These are phyloP conservation scores for Carabus problematicus DNA, from an alignment of 2,888 invertebrate genomes.

Conservation along the genomic window DNA sequence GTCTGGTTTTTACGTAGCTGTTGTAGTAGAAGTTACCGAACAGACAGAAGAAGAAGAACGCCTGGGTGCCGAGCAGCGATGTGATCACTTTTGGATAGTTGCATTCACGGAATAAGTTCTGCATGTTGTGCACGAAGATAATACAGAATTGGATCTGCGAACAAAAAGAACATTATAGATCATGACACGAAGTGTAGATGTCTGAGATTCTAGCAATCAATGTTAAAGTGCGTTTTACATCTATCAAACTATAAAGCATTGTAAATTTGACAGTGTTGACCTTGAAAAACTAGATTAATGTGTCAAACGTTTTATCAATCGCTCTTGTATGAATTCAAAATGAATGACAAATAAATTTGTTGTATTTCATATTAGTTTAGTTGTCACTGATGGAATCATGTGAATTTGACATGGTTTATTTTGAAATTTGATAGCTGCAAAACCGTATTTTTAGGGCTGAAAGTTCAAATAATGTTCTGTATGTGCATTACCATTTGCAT, in stretches of 20 bases:
- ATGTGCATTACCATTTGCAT: conserved; percentile 79
- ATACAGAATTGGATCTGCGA: conserved; percentile 77
- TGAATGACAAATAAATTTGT: too few species aligned
- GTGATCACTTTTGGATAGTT: conserved; percentile 75
- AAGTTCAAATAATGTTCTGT: too few species aligned
- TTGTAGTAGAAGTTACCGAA: conserved; percentile 78
- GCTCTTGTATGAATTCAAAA: too few species aligned
- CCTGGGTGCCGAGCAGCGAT: conserved; percentile 69
- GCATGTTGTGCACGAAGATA: conserved; percentile 75
- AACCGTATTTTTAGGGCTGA: too few species aligned
- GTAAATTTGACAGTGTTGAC: too few species aligned
- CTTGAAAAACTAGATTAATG: conserved; percentile 9
- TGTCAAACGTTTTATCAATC: not conserved
- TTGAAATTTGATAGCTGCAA: not conserved
- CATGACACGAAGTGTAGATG: too few species aligned
- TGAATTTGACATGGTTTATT: too few species aligned
- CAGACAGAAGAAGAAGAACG: conserved; percentile 76
- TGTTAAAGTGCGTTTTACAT: too few species aligned
- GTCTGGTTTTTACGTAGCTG: conserved; percentile 63
- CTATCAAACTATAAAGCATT: too few species aligned
- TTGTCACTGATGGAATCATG: too few species aligned
- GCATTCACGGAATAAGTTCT: conserved; percentile 69
- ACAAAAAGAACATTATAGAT: conserved; percentile 38
- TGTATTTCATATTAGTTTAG: too few species aligned
- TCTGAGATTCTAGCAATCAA: too few species aligned